These are phyloP conservation scores for Matsumurasca onukii DNA, from an alignment of 1,140 invertebrate genomes.

Conservation along the genomic window DNA sequence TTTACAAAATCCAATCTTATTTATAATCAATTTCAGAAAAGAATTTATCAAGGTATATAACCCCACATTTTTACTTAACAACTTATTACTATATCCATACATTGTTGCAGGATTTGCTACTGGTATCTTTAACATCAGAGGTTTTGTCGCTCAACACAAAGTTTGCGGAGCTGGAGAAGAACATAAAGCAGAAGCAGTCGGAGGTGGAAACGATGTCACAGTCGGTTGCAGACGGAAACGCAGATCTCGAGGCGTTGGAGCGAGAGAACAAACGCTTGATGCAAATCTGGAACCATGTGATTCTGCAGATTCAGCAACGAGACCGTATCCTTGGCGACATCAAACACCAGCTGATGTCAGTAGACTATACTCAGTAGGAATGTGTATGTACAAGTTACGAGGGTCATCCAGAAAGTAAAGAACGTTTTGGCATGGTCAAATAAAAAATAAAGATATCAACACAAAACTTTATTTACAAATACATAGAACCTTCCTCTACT, in stretches of 20 bases:
- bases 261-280: conserved; percentile 65
- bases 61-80: too few relatives aligned
- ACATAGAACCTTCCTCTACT: too few relatives aligned
- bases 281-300: conserved; percentile 69
- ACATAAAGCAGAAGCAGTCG: conserved; percentile 49
- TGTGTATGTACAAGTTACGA: background rate
- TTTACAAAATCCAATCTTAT: too few relatives aligned
- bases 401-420: too few relatives aligned
- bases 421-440: too few relatives aligned
- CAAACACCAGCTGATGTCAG: conserved; percentile 57
- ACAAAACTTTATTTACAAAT: too few relatives aligned
- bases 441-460: too few relatives aligned
- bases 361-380: conserved; percentile 16
- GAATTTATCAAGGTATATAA: too few relatives aligned
- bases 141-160: conserved; percentile 55
- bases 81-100: too few relatives aligned
- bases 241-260: conserved; percentile 68
- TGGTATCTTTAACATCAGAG: conserved; percentile 54
- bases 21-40: too few relatives aligned
- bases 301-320: conserved; percentile 64
- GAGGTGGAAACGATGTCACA: conserved; percentile 44
- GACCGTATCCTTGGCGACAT: conserved; percentile 64
- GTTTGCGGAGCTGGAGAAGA: conserved; percentile 51
- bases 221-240: conserved; percentile 59
- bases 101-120: conserved; percentile 49